These are phyloP conservation scores for Semnopithecus entellus DNA, from an alignment of 2,113 vertebrate genomes.

Conservation along the genomic window DNA sequence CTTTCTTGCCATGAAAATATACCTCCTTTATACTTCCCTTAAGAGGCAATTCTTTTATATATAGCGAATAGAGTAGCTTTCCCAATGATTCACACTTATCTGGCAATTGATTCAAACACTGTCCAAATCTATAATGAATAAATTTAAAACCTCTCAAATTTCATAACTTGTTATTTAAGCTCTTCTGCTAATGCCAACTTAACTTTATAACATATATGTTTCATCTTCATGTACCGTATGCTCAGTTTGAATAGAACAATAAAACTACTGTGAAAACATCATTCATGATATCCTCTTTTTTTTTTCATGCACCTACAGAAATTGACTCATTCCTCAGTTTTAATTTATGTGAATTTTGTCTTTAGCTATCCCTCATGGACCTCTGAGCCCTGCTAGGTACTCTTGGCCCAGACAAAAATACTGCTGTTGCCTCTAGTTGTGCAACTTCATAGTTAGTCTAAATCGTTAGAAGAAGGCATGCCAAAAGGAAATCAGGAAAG, in stretches of 20 bases:
- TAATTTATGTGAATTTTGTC: background rate
- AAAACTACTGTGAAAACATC: background rate
- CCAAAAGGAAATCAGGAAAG: background rate
- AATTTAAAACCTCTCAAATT: background rate
- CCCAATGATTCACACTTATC: background rate
- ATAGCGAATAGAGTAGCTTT: background rate
- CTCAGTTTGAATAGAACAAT: background rate
- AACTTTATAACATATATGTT: background rate
- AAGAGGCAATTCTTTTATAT: background rate
- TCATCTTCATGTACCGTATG: background rate
- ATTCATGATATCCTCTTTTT: background rate
- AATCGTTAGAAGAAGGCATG: background rate
- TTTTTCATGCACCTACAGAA: background rate
- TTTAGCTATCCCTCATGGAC: background rate
- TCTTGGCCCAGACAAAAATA: background rate
- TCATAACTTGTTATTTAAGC: background rate
- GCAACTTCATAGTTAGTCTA: background rate
- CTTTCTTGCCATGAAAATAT: background rate
- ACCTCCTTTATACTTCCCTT: background rate
- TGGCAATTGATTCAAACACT: background rate
- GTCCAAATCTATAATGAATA: background rate
- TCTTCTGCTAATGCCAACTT: background rate
- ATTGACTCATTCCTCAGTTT: background rate
- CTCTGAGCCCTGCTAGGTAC: background rate
- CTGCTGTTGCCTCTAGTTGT: background rate